Base-by-base conservation (phyloP, 2,797 vertebrate genomes). In the Coregonus suidteri region DNA sequence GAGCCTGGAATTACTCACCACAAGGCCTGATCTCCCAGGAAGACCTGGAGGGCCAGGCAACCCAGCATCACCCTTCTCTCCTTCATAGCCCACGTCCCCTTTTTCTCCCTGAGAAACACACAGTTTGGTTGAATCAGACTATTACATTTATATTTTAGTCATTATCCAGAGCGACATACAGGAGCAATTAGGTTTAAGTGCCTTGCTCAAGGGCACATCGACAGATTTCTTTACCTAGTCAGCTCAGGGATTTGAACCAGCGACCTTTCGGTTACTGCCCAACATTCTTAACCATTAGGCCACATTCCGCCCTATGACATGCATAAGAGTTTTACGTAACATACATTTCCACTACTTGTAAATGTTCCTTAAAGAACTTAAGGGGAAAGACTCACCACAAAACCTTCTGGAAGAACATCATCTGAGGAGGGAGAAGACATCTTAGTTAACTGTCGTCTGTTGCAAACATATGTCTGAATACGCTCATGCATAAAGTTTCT, bases 1-100 rank as follows among this genome's bases (percentile, higher is more conserved):
- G 47, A 16, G 16, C 52, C 56, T 16, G 51, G n/a, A 16, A 13
- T 1, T 77, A 94, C 96, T 95, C 82, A 98, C 97, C 87, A 92
- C 89, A 79, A 94, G 86, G 80, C 97, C 97, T 3, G 96, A 95
- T 85, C 91, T 95, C 80, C 97, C 97, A 0, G 96, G 96, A 0
- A 88, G 90, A 69, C 97, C 97, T 13, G 94, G 94, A 77, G 94
- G 94, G 74, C 96, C 96, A n/a, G 88, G 76, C 0, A 31, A 54
- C 4, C 91, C 88, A 0, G 82, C 62, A 16, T 96, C 94, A 71
- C 96, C 96, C 81, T 94, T 96, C 76, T 96, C 95, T 85, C 96
- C 96, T 75, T 59, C 74, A 72, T 75, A 76, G 59, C 94, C 95
- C 0, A 79, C 85, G 73, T 95, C 93, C 77, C 96, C 96, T 84